These are phyloP conservation scores for Drosophila mulleri DNA, from an alignment of 2,888 invertebrate genomes.

Conservation along the genomic window DNA sequence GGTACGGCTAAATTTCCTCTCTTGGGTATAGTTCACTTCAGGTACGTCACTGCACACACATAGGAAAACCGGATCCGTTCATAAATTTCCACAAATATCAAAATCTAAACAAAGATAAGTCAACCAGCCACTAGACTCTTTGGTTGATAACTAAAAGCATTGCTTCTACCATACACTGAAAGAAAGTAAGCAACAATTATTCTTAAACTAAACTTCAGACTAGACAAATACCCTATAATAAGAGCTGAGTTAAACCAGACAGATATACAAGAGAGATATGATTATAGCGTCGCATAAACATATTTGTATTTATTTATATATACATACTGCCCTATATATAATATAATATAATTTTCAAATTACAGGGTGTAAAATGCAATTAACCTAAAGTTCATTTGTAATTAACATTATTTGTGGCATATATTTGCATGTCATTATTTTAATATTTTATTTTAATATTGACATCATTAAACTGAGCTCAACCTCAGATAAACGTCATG, in stretches of 20 bases:
- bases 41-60: slow-evolving; percentile 11
- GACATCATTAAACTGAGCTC: not conserved
- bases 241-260: too few relatives aligned
- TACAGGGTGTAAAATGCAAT: slow-evolving; percentile 6
- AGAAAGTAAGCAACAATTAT: not conserved
- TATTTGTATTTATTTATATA: not conserved
- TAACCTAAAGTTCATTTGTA: slow-evolving; percentile 21
- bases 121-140: not conserved
- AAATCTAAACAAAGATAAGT: not conserved
- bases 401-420: slow-evolving; percentile 4
- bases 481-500: too few relatives aligned
- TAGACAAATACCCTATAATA: slow-evolving; percentile 3
- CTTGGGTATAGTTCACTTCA: not conserved
- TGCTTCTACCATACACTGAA: not conserved
- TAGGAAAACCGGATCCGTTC: not conserved
- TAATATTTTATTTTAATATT: too few relatives aligned
- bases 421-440: slow-evolving; percentile 10
- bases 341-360: not conserved
- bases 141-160: slow-evolving; percentile 21
- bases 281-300: too few relatives aligned
- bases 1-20: not conserved
- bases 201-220: not conserved
- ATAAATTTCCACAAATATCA: slow-evolving; percentile 1
- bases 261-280: too few relatives aligned
- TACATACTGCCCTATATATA: too few relatives aligned